These are phyloP conservation scores for Oligia fasciuncula DNA, from an alignment of 2,888 invertebrate species.

Conservation along the genomic window DNA sequence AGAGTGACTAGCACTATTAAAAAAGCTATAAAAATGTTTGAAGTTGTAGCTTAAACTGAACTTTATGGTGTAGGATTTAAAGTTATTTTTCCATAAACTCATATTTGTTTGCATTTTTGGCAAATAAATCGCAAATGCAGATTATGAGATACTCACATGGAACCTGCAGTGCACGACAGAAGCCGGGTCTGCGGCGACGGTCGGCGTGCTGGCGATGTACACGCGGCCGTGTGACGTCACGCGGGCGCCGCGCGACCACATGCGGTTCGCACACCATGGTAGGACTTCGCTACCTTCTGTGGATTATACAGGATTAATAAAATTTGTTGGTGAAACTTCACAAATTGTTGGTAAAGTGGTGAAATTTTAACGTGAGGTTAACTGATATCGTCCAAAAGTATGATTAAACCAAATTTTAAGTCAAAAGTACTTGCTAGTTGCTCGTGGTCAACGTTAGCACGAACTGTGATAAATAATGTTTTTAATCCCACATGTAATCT, in stretches of 20 bases:
- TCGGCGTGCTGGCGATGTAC: slow-evolving; percentile 94
- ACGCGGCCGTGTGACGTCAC: slow-evolving; percentile 93
- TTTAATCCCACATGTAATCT: neutral
- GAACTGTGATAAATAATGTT: neutral
- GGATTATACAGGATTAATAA: neutral
- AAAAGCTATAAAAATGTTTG: too few species aligned
- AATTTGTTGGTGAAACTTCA: neutral
- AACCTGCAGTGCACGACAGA: slow-evolving; percentile 95
- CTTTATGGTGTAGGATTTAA: too few species aligned
- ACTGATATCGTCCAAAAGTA: neutral
- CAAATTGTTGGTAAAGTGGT: neutral
- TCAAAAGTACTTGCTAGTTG: neutral
- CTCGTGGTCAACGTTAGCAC: neutral
- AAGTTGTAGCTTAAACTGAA: too few species aligned
- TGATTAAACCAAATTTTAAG: neutral
- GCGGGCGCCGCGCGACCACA: slow-evolving; percentile 93
- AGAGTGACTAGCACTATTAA: too few species aligned
- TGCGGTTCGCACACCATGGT: slow-evolving; percentile 89
- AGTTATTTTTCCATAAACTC: too few species aligned
- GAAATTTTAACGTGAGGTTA: neutral
- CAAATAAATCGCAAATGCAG: too few species aligned
- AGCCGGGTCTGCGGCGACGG: slow-evolving; percentile 97
- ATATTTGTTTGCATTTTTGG: too few species aligned
- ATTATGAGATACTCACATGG: slow-evolving; percentile 92
- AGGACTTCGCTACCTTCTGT: slow-evolving; percentile 40